Conservation (phyloP, 2,113 vertebrate species). For the Nothoprocta pentlandii region DNA sequence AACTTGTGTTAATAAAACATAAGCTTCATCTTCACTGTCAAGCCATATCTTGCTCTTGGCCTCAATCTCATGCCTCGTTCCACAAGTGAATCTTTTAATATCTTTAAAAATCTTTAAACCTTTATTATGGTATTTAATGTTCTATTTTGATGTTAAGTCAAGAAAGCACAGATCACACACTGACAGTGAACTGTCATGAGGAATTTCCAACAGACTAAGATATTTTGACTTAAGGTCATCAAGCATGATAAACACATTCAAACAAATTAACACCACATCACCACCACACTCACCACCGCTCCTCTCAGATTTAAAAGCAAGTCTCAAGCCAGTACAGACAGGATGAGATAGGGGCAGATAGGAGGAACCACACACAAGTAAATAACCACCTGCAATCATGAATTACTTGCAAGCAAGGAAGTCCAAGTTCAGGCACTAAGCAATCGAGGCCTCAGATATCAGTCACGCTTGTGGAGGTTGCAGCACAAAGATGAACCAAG, state of each 20-base stretch:
- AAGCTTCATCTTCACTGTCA: not conserved
- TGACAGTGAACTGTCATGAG: accelerated
- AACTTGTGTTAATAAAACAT: not conserved
- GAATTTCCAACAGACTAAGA: not conserved
- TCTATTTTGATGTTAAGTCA: not conserved
- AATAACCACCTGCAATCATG: constrained; percentile 8
- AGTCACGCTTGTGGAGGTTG: accelerated
- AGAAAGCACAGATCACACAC: accelerated
- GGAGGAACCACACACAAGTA: not conserved
- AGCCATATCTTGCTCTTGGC: not conserved
- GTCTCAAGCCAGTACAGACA: not conserved
- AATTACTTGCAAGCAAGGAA: not conserved
- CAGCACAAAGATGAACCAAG: not conserved
- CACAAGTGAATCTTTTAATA: not conserved
- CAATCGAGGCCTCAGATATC: not conserved
- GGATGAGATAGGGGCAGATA: constrained; percentile 37
- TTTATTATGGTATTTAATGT: not conserved
- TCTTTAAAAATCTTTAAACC: not conserved
- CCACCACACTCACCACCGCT: not conserved
- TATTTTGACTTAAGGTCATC: not conserved
- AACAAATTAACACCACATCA: not conserved
- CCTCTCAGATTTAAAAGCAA: not conserved
- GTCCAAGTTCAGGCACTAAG: not conserved
- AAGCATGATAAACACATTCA: not conserved
- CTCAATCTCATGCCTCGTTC: not conserved